phyloP scores from a whole-genome alignment of 2,888 invertebrate genomes.

The Ophraella communa region DNA sequence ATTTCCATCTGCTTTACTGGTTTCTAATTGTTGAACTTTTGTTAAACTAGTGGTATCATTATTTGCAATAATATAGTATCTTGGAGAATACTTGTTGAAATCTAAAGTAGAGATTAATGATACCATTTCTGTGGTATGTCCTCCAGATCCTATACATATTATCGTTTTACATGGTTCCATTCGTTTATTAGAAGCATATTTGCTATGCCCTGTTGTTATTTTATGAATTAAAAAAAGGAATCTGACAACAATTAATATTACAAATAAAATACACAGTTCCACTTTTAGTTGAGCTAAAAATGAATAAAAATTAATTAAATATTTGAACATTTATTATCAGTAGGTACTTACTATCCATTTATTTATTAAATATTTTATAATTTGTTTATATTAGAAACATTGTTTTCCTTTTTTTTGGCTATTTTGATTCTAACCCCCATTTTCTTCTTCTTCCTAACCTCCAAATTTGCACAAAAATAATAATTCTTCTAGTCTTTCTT shows the following conservation, averaged over 20 bases:
- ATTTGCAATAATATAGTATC: slow-evolving; percentile 79
- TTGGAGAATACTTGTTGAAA: slow-evolving; percentile 70
- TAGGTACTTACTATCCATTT: too few relatives aligned
- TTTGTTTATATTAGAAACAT: too few relatives aligned
- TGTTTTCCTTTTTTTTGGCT: too few relatives aligned
- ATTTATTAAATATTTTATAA: too few relatives aligned
- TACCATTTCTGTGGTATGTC: slow-evolving; percentile 95
- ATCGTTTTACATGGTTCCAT: slow-evolving; percentile 60
- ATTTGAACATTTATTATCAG: too few relatives aligned
- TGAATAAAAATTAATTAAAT: too few relatives aligned
- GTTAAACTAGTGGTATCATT: slow-evolving; percentile 78
- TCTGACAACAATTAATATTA: slow-evolving; percentile 49
- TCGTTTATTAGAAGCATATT: slow-evolving; percentile 45
- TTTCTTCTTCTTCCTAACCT: too few relatives aligned
- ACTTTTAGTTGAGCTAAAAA: slow-evolving; percentile 44
- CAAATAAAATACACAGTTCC: slow-evolving; percentile 45
- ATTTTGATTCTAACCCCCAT: too few relatives aligned
- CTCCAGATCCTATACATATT: slow-evolving; percentile 80
- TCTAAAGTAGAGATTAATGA: slow-evolving; percentile 71
- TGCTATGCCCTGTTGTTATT: slow-evolving; percentile 55
- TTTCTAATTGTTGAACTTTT: slow-evolving; percentile 68
- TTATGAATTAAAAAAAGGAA: slow-evolving; percentile 55
- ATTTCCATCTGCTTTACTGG: slow-evolving; percentile 35
- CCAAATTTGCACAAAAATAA: too few relatives aligned
- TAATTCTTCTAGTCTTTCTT: too few relatives aligned